Evolutionary conservation across 2,797 vertebrate species (phyloP).

Genomic region (Rhabdomys pumilio): DNA sequence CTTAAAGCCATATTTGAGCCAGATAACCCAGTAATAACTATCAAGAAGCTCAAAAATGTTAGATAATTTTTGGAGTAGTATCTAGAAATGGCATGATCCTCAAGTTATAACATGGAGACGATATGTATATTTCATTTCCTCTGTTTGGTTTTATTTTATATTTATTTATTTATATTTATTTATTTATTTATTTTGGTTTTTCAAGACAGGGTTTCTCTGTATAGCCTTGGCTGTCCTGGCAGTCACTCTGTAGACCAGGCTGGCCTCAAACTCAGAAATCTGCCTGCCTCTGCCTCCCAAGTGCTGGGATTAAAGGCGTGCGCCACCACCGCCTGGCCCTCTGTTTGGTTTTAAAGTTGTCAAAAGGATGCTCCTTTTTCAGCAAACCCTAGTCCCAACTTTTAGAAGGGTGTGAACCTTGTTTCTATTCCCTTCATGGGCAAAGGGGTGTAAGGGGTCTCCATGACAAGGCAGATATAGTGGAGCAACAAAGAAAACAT

Average conservation of each 20-base stretch:
- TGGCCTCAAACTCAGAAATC: no score
- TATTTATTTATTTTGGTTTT: no score
- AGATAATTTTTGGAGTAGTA: fast-evolving
- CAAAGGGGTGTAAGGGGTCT: fast-evolving
- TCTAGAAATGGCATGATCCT: background rate
- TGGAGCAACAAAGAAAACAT: fast-evolving
- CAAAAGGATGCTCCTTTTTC: background rate
- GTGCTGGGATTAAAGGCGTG: no score
- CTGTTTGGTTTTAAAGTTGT: background rate
- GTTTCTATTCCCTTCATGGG: background rate
- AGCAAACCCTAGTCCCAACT: no score
- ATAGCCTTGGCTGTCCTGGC: no score
- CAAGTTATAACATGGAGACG: background rate
- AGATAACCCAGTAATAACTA: fast-evolving
- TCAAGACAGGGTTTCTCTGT: no score
- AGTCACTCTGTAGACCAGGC: no score
- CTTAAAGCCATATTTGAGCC: background rate
- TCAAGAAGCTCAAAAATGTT: background rate
- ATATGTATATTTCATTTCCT: background rate
- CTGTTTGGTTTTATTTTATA: background rate
- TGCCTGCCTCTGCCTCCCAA: no score
- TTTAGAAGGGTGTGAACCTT: background rate
- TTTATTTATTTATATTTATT: no score
- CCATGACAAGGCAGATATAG: background rate
- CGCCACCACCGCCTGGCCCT: no score